These are phyloP conservation scores for Strigamia crassipes DNA, from an alignment of 2,888 invertebrate species.

Conservation along the genomic window DNA sequence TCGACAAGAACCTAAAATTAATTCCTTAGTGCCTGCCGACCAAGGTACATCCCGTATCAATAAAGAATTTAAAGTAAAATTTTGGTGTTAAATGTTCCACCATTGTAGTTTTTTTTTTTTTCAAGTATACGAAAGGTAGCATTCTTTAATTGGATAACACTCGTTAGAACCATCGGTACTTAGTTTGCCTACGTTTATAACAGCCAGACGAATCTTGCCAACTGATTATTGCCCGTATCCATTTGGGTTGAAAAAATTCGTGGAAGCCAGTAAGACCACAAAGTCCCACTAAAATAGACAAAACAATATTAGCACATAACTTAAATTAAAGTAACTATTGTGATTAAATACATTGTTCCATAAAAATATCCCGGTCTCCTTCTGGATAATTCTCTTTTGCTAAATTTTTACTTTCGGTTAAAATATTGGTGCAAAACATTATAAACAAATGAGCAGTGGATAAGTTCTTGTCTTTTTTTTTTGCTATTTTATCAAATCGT, in stretches of 20 bases:
- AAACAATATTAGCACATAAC: background rate
- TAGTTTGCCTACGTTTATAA: background rate
- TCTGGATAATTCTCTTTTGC: background rate
- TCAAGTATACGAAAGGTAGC: too few relatives aligned
- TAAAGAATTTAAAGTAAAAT: too few relatives aligned
- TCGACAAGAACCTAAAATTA: too few relatives aligned
- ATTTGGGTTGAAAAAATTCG: background rate
- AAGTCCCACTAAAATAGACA: background rate
- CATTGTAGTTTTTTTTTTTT: too few relatives aligned
- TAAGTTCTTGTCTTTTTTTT: background rate
- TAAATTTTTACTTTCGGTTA: background rate
- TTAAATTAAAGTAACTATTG: too few relatives aligned
- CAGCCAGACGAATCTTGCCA: constrained; percentile 11
- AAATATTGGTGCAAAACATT: background rate
- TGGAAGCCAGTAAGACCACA: background rate
- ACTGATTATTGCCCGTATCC: background rate
- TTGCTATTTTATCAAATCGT: background rate
- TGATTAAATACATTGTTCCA: background rate
- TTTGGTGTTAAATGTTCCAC: too few relatives aligned
- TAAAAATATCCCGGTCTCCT: background rate
- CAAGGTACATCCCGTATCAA: too few relatives aligned
- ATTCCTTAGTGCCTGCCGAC: too few relatives aligned
- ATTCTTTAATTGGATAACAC: too few relatives aligned
- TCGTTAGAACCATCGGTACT: too few relatives aligned
- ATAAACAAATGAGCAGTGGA: background rate